phyloP scores from a whole-genome alignment of 2,888 invertebrate species.

The Taphrorychus bicolor region DNA sequence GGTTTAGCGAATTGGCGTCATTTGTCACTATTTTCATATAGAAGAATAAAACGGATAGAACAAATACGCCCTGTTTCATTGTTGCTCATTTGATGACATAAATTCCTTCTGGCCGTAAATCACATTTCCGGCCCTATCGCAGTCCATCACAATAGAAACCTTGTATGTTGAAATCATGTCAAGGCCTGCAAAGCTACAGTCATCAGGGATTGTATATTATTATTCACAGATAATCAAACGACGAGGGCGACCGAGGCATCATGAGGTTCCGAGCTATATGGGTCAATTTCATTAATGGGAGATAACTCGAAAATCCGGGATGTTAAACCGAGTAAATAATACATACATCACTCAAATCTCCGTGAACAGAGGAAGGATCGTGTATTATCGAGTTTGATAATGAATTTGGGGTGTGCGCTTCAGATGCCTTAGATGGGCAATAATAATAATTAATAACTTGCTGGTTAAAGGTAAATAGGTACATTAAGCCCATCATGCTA shows the following conservation, averaged over 20 bases:
- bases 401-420: not conserved
- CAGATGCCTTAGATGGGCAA: not conserved
- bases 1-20: not conserved
- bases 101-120: too few species aligned
- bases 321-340: not conserved
- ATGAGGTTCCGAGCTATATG: not conserved
- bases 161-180: too few species aligned
- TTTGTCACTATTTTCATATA: not conserved
- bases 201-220: too few species aligned
- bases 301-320: slow-evolving; percentile 4
- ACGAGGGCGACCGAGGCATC: too few species aligned
- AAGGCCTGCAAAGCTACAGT: too few species aligned
- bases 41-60: not conserved
- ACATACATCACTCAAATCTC: not conserved
- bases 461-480: too few species aligned
- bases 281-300: slow-evolving; percentile 10
- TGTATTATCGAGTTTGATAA: not conserved
- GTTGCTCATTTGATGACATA: too few species aligned
- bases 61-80: too few species aligned
- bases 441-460: not conserved
- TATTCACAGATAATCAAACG: too few species aligned
- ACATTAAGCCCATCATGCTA: too few species aligned
- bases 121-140: too few species aligned
- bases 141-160: too few species aligned
- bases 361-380: not conserved